Conservation (phyloP, 2,797 vertebrate species). For the Hephaestus fuliginosus region DNA sequence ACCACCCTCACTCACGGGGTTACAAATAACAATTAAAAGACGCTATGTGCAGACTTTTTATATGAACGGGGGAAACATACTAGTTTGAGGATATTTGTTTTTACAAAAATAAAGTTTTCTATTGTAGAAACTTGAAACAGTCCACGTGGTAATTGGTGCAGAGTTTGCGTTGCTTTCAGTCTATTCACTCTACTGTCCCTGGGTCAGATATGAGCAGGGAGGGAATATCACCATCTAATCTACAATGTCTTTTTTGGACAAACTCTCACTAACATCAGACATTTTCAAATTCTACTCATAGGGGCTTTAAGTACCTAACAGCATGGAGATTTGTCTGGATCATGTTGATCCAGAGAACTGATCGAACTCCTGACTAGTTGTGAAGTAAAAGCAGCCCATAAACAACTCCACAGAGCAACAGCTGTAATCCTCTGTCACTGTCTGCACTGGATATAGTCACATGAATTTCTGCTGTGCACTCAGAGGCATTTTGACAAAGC, state of each 20-base stretch:
- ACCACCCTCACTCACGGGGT: not conserved
- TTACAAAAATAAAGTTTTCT: not conserved
- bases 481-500: not conserved
- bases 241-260: not conserved
- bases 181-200: not conserved
- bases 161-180: not conserved
- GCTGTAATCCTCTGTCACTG: not conserved
- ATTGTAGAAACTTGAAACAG: not conserved
- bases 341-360: constrained; percentile 1
- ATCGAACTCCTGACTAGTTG: not conserved
- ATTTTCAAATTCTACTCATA: not conserved
- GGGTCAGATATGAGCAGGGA: not conserved
- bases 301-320: not conserved
- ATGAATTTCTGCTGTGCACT: not conserved
- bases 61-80: not conserved
- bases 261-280: not conserved
- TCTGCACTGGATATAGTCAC: not conserved
- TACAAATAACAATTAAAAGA: not conserved
- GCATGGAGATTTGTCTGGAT: not conserved
- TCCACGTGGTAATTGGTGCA: not conserved
- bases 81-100: not conserved
- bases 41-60: not conserved
- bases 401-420: constrained; percentile 7
- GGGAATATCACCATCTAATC: not conserved
- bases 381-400: not conserved